Evolutionary conservation across 2,888 invertebrate species (phyloP).

Genomic region (Bhutanitis thaidina): DNA sequence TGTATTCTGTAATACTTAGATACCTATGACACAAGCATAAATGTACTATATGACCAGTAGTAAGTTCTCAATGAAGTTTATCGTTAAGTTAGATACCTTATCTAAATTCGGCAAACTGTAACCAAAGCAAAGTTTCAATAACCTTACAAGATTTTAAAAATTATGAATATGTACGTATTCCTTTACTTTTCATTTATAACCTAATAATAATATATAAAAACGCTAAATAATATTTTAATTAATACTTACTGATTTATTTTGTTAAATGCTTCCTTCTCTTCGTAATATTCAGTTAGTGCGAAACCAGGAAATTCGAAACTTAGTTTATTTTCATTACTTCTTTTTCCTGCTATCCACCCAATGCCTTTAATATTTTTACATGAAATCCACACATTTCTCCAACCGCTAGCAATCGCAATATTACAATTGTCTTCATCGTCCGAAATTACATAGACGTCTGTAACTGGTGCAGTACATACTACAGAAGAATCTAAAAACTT

Average conservation of each 20-base stretch:
- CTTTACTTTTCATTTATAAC: no score
- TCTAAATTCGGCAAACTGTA: no score
- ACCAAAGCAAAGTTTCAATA: no score
- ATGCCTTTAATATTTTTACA: conserved; percentile 46
- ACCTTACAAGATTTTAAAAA: no score
- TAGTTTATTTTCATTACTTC: conserved; percentile 35
- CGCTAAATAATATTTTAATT: no score
- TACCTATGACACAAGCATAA: no score
- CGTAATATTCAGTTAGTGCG: conserved; percentile 49
- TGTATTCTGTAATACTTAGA: no score
- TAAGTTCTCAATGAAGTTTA: no score
- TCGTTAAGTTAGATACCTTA: no score
- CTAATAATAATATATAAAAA: no score
- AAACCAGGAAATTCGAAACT: conserved; percentile 64
- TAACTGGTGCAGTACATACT: conserved; percentile 29
- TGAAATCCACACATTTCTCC: conserved; percentile 48
- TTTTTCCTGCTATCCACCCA: conserved; percentile 52
- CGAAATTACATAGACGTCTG: conserved; percentile 34
- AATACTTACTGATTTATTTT: conserved; percentile 64
- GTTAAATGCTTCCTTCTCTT: conserved; percentile 43
- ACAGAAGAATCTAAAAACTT: conserved; percentile 39
- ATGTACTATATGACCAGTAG: no score
- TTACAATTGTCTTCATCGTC: conserved; percentile 34
- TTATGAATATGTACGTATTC: no score
- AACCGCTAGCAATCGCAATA: conserved; percentile 12